These are phyloP conservation scores for Xyrichtys novacula DNA, from an alignment of 2,797 vertebrate genomes.

Conservation along the genomic window DNA sequence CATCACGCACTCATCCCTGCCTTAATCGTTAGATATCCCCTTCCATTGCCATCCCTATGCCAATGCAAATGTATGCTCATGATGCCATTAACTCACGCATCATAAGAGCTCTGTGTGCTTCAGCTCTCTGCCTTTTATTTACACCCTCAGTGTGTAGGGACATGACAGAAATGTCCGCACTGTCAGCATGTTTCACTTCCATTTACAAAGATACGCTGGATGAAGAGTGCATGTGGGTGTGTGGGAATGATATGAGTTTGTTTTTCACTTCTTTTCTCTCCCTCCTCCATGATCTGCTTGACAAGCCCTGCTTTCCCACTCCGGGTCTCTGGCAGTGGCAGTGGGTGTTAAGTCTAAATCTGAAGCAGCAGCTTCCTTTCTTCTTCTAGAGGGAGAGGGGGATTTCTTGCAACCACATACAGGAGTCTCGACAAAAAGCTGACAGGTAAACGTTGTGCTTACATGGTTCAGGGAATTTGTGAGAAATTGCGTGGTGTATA, in stretches of 20 bases:
- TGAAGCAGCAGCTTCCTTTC: slow-evolving; percentile 44
- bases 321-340: slow-evolving; percentile 22
- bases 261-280: not conserved
- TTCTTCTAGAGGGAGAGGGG: slow-evolving; percentile 7
- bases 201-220: not conserved
- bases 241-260: slow-evolving; percentile 18
- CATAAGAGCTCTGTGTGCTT: slow-evolving; percentile 21
- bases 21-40: not conserved
- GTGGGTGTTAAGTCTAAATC: slow-evolving; percentile 39
- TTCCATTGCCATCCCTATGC: slow-evolving; percentile 3
- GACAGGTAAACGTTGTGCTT: slow-evolving; percentile 74
- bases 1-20: slow-evolving; percentile 1
- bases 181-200: slow-evolving; percentile 8
- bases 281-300: slow-evolving; percentile 37
- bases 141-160: not conserved
- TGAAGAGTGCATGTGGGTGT: slow-evolving; percentile 1
- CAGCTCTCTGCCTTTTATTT: slow-evolving; percentile 33
- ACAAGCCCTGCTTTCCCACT: slow-evolving; percentile 30
- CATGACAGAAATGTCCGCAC: slow-evolving; percentile 15
- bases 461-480: slow-evolving; percentile 67
- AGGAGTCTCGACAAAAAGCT: slow-evolving; percentile 58
- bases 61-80: not conserved
- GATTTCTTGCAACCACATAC: slow-evolving; percentile 47
- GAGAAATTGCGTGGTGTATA: slow-evolving; percentile 53
- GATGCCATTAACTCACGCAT: slow-evolving; percentile 16